phyloP scores from a whole-genome alignment of 2,797 vertebrate species.

The Molossus molossus region DNA sequence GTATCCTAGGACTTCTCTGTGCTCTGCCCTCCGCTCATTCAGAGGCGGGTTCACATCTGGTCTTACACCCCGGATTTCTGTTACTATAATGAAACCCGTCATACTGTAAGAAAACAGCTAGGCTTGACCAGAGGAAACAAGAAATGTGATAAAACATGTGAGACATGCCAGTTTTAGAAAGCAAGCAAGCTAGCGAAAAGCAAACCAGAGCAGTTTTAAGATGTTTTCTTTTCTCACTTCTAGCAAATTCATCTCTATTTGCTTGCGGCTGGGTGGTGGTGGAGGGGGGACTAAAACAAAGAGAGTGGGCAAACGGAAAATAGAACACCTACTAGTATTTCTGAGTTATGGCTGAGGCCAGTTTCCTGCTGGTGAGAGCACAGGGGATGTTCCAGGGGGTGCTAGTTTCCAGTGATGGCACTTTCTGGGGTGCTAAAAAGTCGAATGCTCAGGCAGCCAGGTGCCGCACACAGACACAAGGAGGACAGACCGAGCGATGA shows the following conservation, averaged over 20 bases:
- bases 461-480: background rate
- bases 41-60: background rate
- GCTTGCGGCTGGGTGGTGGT: background rate
- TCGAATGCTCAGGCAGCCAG: fast-evolving
- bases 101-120: conserved; percentile 79
- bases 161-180: background rate
- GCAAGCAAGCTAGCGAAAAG: conserved; percentile 32
- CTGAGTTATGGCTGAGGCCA: background rate
- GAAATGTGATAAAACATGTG: background rate
- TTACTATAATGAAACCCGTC: conserved; percentile 73
- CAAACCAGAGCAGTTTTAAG: conserved; percentile 23
- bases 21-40: background rate
- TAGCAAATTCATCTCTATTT: background rate
- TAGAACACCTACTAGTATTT: background rate
- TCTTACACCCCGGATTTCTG: conserved; percentile 71
- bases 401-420: background rate
- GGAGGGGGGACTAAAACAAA: background rate
- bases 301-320: background rate
- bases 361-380: background rate
- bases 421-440: background rate
- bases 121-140: conserved; percentile 52
- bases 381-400: background rate
- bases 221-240: conserved; percentile 63
- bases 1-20: background rate
- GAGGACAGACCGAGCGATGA: background rate